Evolutionary conservation across 2,797 vertebrate species (phyloP).

Genomic region (Pseudochromis fuscus): DNA sequence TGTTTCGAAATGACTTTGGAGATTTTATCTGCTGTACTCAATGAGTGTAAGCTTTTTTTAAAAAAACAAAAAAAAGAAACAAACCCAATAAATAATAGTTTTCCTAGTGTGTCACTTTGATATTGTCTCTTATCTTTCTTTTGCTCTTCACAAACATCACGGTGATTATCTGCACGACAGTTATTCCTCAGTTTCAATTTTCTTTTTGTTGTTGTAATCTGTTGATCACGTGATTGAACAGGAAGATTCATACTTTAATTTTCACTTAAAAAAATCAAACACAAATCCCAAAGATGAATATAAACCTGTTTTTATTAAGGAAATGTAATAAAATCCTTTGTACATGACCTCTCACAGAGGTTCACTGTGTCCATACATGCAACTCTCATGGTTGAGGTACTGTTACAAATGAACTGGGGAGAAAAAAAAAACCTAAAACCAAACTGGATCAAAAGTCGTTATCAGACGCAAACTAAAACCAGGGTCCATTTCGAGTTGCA

Average conservation of each 20-base stretch:
- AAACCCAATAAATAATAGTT: conserved; percentile 98
- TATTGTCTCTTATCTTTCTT: conserved; percentile 50
- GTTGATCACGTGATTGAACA: not conserved
- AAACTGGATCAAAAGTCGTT: conserved; percentile 66
- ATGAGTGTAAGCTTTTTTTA: conserved; percentile 93
- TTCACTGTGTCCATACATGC: conserved; percentile 92
- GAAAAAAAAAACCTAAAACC: conserved; percentile 60
- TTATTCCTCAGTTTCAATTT: not conserved
- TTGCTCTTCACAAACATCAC: not conserved
- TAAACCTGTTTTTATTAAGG: conserved; percentile 98
- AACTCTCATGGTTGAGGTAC: conserved; percentile 91
- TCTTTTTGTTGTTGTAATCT: not conserved
- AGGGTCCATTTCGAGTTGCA: conserved; percentile 87
- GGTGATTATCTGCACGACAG: not conserved
- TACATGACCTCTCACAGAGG: conserved; percentile 92
- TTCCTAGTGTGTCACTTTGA: conserved; percentile 92
- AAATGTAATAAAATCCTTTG: conserved; percentile 98
- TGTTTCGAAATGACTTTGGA: conserved; percentile 93
- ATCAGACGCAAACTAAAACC: conserved; percentile 81
- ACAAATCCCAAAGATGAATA: conserved; percentile 68
- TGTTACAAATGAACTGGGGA: conserved; percentile 83
- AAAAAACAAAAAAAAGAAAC: conserved; percentile 75
- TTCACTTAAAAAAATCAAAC: too few species aligned
- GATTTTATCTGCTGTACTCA: conserved; percentile 99
- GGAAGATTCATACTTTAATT: too few species aligned